Evolutionary conservation across 2,797 vertebrate species (phyloP).

Genomic region (Diplodus puntazzo): DNA sequence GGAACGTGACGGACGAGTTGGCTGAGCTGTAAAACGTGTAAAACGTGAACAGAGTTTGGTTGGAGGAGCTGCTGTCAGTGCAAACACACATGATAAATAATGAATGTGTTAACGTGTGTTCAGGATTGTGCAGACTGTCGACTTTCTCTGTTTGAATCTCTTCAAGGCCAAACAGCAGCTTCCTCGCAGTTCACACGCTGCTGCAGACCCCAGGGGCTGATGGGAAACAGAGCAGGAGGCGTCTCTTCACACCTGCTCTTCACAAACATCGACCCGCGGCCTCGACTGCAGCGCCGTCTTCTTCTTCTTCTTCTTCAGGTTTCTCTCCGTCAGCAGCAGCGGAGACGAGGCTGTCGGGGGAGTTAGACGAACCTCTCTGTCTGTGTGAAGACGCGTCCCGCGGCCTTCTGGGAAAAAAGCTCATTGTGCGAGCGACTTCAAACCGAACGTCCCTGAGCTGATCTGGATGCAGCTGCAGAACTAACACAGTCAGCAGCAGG

Average conservation of each 20-base stretch:
- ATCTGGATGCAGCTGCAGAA: slow-evolving; percentile 14
- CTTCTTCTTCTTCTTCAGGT: slow-evolving; percentile 2
- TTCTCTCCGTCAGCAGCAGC: slow-evolving; percentile 13
- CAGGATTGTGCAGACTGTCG: background rate
- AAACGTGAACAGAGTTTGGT: too few relatives aligned
- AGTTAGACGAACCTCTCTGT: background rate
- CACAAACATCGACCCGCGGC: slow-evolving; percentile 20
- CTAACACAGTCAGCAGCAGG: background rate
- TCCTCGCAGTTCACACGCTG: slow-evolving; percentile 20
- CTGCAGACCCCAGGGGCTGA: slow-evolving; percentile 45
- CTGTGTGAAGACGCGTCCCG: slow-evolving; percentile 21
- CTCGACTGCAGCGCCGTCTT: background rate
- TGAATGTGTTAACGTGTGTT: slow-evolving; percentile 5
- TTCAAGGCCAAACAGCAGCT: slow-evolving; percentile 40
- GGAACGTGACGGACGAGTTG: too few relatives aligned
- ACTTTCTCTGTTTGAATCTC: slow-evolving; percentile 14
- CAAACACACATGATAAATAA: slow-evolving; percentile 16
- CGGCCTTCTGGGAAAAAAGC: slow-evolving; percentile 31
- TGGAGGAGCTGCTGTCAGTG: background rate
- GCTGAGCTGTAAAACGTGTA: too few relatives aligned
- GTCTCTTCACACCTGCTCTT: slow-evolving; percentile 33
- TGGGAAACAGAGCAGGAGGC: slow-evolving; percentile 3
- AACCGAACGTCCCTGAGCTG: background rate
- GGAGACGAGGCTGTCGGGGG: slow-evolving; percentile 7
- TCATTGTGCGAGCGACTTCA: background rate